Evolutionary conservation across 2,888 invertebrate genomes (phyloP).

Genomic region (Drosophila dives): DNA sequence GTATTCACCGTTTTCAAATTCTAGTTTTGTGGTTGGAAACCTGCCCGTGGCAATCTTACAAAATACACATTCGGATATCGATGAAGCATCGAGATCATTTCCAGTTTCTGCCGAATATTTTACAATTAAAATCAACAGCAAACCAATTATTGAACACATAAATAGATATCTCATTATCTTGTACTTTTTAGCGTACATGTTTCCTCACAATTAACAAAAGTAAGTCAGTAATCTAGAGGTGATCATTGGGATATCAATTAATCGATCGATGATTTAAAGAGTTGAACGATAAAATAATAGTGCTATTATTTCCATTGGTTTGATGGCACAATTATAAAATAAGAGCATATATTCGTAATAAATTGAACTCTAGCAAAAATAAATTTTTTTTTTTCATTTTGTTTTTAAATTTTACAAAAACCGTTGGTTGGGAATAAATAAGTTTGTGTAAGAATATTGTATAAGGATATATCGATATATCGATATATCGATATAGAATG

Average conservation of each 20-base stretch:
- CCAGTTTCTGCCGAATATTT: conserved; percentile 23
- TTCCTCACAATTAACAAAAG: conserved; percentile 13
- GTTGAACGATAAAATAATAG: not conserved
- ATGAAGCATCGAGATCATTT: not conserved
- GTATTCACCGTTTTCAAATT: conserved; percentile 90
- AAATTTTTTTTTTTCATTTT: not conserved
- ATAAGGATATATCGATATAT: conserved; percentile 34
- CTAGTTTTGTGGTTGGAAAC: conserved; percentile 87
- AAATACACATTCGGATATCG: conserved; percentile 87
- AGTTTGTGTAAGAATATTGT: not conserved
- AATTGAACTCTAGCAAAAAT: not conserved
- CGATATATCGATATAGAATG: conserved; percentile 44
- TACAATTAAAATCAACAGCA: conserved; percentile 10
- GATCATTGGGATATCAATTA: not conserved
- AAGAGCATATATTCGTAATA: not conserved
- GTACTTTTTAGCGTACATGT: conserved; percentile 18
- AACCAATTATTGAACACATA: not conserved
- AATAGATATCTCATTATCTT: conserved; percentile 27
- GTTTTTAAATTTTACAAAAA: not conserved
- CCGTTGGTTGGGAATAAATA: not conserved
- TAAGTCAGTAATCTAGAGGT: conserved; percentile 8
- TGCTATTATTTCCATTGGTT: not conserved
- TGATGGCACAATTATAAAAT: not conserved
- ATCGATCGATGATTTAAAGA: not conserved
- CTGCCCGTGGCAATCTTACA: conserved; percentile 89